These are phyloP conservation scores for Camponotus floridanus DNA, from an alignment of 1,140 invertebrate genomes.

Conservation along the genomic window DNA sequence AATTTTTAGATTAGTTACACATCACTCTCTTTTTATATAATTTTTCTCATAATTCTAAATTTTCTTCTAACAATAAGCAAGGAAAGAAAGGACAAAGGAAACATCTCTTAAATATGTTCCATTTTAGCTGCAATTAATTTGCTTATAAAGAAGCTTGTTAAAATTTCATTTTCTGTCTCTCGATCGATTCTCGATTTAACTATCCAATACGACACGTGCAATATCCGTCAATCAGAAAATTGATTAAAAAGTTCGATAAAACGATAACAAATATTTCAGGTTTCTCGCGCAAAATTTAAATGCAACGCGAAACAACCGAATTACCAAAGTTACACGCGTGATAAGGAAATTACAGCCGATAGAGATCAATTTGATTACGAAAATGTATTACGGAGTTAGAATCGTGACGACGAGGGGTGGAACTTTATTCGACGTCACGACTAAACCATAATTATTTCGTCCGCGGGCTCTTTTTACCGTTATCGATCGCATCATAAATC, in stretches of 20 bases:
- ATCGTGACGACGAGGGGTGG: constrained; percentile 1
- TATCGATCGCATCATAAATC: constrained; percentile 57
- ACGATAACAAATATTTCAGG: not conserved
- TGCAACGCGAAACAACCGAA: not conserved
- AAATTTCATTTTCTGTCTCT: not conserved
- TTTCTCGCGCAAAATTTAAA: not conserved
- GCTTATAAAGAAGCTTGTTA: not conserved
- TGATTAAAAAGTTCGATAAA: not conserved
- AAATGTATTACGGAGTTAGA: constrained; percentile 12
- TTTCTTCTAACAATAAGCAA: not conserved
- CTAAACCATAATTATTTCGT: constrained; percentile 50
- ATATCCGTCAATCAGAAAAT: not conserved
- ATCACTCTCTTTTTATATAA: not conserved
- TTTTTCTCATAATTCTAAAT: not conserved
- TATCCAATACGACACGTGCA: not conserved
- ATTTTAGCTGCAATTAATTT: not conserved
- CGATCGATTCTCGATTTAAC: not conserved
- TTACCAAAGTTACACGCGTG: constrained; percentile 28
- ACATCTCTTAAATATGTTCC: not conserved
- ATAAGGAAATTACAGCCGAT: constrained; percentile 50
- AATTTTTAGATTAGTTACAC: not conserved
- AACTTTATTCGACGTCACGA: not conserved
- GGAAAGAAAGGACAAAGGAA: not conserved
- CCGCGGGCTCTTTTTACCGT: constrained; percentile 44
- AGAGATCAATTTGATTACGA: constrained; percentile 3